Base-by-base conservation (phyloP, 1,140 invertebrate species). In the Tetramorium parvispinum region DNA sequence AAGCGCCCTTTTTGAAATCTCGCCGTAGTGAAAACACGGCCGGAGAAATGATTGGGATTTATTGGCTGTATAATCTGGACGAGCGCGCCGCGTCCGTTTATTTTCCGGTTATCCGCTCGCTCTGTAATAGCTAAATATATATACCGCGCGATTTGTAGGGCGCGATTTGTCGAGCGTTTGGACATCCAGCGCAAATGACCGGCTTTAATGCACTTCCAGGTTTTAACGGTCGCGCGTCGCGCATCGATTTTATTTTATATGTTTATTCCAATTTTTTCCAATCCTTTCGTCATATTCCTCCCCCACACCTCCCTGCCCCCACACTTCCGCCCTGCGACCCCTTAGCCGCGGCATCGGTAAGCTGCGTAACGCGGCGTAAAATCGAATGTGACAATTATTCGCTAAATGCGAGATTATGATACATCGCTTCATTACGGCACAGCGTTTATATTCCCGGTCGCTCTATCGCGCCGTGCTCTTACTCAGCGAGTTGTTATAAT, bases 401-500 rank as follows among this genome's bases (percentile, higher is more conserved):
- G 88, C 65, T 70, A 82, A 32, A 24, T 10, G 68, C 51, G 68
- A 49, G 71, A 83, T 75, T 83, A 73, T 73, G 79, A 82, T 73
- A 57, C 40, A 55, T 57, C 40, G 66, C 59, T 89, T 89, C 88
- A 87, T 89, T 86, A 85, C 81, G 55, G 53, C 27, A 75, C 53
- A 65, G 57, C 77, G 85, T 85, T 85, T 89, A 87, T 57, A 87
- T 53, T 16, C 68, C 46, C 61, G 46, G 65, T 32, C 71, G 49
- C 63, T 88, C 88, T 88, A 86, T 86, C 85, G 79, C 83, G 68
- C 73, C 57, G 77, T 75, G 81, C 73, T 89, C 86, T 89, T 88
- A 89, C 63, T 89, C 88, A 78, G 70, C 85, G 85, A 87, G 76
- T 89, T 89, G 86, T 87, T 89, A 89, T 76, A 89, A 89, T 89